phyloP scores from a whole-genome alignment of 2,888 invertebrate genomes.

The Caenorhabditis auriculariae region DNA sequence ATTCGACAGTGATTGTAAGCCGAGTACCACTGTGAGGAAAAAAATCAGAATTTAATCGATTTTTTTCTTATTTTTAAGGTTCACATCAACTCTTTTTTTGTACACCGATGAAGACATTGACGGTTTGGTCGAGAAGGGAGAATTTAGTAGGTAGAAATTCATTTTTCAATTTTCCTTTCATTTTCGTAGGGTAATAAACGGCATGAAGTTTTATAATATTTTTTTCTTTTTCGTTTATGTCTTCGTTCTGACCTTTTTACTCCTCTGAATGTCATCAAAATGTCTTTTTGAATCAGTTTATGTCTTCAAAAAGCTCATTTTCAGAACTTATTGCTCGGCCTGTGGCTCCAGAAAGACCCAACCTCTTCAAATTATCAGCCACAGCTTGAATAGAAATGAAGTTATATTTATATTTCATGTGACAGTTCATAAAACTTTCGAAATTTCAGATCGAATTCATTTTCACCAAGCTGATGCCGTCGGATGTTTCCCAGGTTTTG shows the following conservation, averaged over 20 bases:
- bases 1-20: conserved; percentile 40
- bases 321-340: conserved; percentile 68
- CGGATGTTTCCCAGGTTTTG: background rate
- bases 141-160: conserved; percentile 62
- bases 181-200: background rate
- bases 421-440: background rate
- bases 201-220: background rate
- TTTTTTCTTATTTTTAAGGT: background rate
- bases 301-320: conserved; percentile 1
- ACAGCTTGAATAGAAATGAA: conserved; percentile 43
- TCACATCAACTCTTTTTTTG: conserved; percentile 57
- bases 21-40: conserved; percentile 28
- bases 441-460: conserved; percentile 66
- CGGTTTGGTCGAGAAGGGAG: conserved; percentile 68
- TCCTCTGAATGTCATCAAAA: no score
- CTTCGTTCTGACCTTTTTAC: background rate
- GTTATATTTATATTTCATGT: conserved; percentile 5
- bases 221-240: background rate
- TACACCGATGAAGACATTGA: conserved; percentile 74
- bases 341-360: conserved; percentile 69
- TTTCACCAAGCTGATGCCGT: conserved; percentile 72
- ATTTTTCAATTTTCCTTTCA: no score
- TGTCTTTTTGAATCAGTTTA: background rate
- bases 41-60: background rate
- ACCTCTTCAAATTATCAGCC: conserved; percentile 64